phyloP scores from a whole-genome alignment of 1,140 invertebrate species.

The Drosophila pruinosa region DNA sequence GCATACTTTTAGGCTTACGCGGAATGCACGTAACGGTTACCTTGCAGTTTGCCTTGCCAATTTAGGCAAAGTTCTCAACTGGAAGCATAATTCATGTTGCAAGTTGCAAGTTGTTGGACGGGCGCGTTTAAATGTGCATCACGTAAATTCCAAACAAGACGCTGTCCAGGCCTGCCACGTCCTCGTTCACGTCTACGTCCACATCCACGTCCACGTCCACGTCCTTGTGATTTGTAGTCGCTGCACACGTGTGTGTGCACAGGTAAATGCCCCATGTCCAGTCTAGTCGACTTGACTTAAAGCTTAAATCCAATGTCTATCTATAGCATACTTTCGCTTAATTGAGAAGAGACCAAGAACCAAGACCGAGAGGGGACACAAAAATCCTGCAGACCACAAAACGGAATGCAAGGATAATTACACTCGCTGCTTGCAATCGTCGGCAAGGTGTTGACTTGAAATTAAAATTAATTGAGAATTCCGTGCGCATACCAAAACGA shows the following conservation, averaged over 20 bases:
- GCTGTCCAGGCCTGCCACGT: slow-evolving; percentile 39
- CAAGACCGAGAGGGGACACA: slow-evolving; percentile 5
- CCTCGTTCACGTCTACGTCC: not conserved
- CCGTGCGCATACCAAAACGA: slow-evolving; percentile 61
- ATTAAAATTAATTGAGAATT: slow-evolving; percentile 76
- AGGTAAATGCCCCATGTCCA: slow-evolving; percentile 46
- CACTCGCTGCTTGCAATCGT: slow-evolving; percentile 52
- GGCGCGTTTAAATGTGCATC: slow-evolving; percentile 72
- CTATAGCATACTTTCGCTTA: slow-evolving; percentile 50
- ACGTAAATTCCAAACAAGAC: slow-evolving; percentile 74
- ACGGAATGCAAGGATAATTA: slow-evolving; percentile 68
- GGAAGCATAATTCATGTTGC: slow-evolving; percentile 73
- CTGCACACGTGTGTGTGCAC: slow-evolving; percentile 26
- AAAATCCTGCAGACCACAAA: slow-evolving; percentile 42
- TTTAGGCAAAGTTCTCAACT: slow-evolving; percentile 66
- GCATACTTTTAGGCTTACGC: slow-evolving; percentile 60
- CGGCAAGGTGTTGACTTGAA: slow-evolving; percentile 72
- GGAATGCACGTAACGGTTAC: slow-evolving; percentile 58
- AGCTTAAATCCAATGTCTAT: slow-evolving; percentile 22
- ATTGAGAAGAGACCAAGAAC: slow-evolving; percentile 5
- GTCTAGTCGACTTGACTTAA: slow-evolving; percentile 22
- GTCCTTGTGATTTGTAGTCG: slow-evolving; percentile 58
- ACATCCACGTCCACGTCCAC: not conserved
- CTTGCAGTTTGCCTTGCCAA: slow-evolving; percentile 63
- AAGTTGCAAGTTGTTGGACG: slow-evolving; percentile 38